Evolutionary conservation across 1,140 invertebrate genomes (phyloP).

Genomic region (Eubasilissa regina): DNA sequence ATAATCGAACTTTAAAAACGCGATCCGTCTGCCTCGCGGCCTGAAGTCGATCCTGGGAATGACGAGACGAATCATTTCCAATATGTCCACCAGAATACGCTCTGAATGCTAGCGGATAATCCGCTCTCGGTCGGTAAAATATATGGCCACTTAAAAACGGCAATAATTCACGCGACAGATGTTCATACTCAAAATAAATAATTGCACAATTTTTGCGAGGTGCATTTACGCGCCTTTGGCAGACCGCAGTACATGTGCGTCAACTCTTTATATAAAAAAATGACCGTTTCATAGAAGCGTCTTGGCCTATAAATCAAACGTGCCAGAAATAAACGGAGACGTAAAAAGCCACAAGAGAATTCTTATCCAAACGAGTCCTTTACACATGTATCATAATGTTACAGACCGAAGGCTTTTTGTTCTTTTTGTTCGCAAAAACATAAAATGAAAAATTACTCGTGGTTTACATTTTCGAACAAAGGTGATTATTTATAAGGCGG

Average conservation of each 20-base stretch:
- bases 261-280: constrained; percentile 7
- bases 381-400: constrained; percentile 36
- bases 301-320: constrained; percentile 20
- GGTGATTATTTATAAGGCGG: constrained; percentile 48
- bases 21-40: too few species aligned
- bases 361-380: constrained; percentile 12
- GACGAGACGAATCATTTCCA: background rate
- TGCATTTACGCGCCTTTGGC: constrained; percentile 26
- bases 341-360: constrained; percentile 9
- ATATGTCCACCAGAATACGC: background rate
- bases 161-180: constrained; percentile 38
- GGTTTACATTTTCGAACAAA: constrained; percentile 44
- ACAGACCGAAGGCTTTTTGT: background rate
- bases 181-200: constrained; percentile 37
- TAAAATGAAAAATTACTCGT: constrained; percentile 38
- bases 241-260: constrained; percentile 11
- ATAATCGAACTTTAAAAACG: too few species aligned
- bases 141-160: constrained; percentile 15
- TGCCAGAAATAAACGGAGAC: constrained; percentile 9
- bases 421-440: constrained; percentile 32
- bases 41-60: too few species aligned
- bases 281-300: constrained; percentile 32
- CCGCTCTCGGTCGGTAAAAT: background rate
- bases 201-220: constrained; percentile 31
- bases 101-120: background rate